Evolutionary conservation across 2,797 vertebrate species (phyloP), one percentile per base, ranked within the genome.

Genomic region (Cottoperca gobio): DNA sequence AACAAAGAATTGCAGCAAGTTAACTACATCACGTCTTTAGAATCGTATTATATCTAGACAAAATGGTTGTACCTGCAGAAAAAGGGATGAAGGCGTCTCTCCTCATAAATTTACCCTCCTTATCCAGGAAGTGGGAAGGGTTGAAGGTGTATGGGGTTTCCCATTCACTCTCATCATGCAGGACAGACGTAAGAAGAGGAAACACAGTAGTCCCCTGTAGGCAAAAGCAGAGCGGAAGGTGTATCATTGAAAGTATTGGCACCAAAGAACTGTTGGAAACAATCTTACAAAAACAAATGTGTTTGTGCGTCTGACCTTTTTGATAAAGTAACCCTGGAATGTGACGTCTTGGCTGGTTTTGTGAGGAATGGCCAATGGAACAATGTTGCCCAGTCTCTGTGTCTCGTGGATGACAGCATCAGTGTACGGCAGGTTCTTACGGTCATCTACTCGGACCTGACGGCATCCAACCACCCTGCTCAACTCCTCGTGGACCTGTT

Each of bases 1-100:
- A n/a, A 71, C 9, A 0, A 58, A 37, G 14, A 52, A 3, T 52
- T 37, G 2, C 8, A 54, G 8, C 2, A 2, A 13, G 28, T 58
- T 28, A 6, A 48, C 7, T 24, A 8, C 16, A 23, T 24, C 4
- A 37, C 23, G 50, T 13, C 12, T n/a, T 46, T n/a, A 46, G 2
- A n/a, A 21, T 6, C n/a, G 8, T 46, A 46, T 43, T 19, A 17
- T 43, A n/a, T 46, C 8, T 46, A 19, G 19, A 21, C 3, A 19
- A 24, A 19, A 9, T 2, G 21, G 24, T 23, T 40, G 3, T 62
- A 94, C 93, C 93, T 92, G 93, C 92, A 74, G 93, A 94, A 63
- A 94, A 94, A 24, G 92, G 84, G 55, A 94, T 57, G 71, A 94
- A 94, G 33, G 91, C 92, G 0, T 94, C 89, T 70, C 75, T 90